Conservation (phyloP, 2,113 vertebrate species). For the Apodemus speciosus region DNA sequence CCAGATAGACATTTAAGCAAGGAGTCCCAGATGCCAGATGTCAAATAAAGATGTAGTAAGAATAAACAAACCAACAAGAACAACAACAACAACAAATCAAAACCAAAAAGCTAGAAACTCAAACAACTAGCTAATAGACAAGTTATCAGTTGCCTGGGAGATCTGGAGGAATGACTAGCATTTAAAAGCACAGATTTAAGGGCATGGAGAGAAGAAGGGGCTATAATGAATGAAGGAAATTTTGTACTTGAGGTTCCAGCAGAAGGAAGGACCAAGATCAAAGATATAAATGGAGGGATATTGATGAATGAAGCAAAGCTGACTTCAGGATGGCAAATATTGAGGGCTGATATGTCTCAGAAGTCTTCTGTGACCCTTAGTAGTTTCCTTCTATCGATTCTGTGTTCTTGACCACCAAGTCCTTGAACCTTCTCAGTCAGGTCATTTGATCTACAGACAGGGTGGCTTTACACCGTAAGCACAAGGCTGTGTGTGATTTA, state of each 20-base stretch:
- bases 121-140: neutral
- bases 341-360: neutral
- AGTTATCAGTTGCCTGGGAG: neutral
- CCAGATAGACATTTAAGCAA: slow-evolving; percentile 45
- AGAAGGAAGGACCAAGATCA: neutral
- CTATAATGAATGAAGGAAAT: neutral
- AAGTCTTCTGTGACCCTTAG: neutral
- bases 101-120: neutral
- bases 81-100: no score
- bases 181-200: neutral
- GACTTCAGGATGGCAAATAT: slow-evolving; percentile 43
- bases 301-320: neutral
- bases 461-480: neutral
- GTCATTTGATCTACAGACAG: neutral
- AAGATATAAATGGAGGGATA: neutral
- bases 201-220: neutral
- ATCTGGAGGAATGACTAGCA: neutral
- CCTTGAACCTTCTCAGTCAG: neutral
- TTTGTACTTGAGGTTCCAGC: neutral
- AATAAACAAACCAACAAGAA: neutral
- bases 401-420: neutral
- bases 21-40: slow-evolving; percentile 28
- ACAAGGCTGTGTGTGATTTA: neutral
- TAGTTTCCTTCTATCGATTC: neutral
- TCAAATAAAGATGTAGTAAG: slow-evolving; percentile 10